phyloP scores from a whole-genome alignment of 1,140 invertebrate genomes.

The Drosophila saltans region DNA sequence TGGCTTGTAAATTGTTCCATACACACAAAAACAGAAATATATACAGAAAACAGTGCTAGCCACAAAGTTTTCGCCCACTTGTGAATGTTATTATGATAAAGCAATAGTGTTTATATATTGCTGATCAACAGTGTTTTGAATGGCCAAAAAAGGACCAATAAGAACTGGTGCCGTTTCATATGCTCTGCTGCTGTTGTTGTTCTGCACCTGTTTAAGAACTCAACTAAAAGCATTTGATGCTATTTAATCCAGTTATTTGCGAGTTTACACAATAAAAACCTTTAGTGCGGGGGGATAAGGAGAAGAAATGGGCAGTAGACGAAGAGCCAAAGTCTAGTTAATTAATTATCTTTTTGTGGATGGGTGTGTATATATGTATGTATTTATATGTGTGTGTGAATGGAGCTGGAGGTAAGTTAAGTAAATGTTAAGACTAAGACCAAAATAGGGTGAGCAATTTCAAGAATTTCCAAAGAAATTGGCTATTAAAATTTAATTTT shows the following conservation, averaged over 20 bases:
- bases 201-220: constrained; percentile 72
- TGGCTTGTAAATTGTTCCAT: constrained; percentile 70
- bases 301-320: constrained; percentile 35
- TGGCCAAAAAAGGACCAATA: constrained; percentile 14
- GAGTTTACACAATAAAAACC: constrained; percentile 79
- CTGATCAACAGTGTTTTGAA: constrained; percentile 34
- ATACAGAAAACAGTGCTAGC: constrained; percentile 36
- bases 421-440: constrained; percentile 2
- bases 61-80: constrained; percentile 67
- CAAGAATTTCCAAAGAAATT: neutral
- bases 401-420: neutral
- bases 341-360: constrained; percentile 66
- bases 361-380: neutral
- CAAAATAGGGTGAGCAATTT: neutral
- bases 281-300: constrained; percentile 8
- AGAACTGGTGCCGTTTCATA: neutral
- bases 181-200: neutral
- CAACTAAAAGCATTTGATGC: constrained; percentile 76
- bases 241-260: constrained; percentile 80
- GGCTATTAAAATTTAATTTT: constrained; percentile 6
- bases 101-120: constrained; percentile 44
- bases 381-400: neutral
- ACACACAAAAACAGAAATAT: constrained; percentile 19
- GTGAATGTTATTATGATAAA: constrained; percentile 67
- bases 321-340: constrained; percentile 73